Base-by-base conservation (phyloP, 2,797 vertebrate genomes). In the Ptychobarbus kaznakovi region DNA sequence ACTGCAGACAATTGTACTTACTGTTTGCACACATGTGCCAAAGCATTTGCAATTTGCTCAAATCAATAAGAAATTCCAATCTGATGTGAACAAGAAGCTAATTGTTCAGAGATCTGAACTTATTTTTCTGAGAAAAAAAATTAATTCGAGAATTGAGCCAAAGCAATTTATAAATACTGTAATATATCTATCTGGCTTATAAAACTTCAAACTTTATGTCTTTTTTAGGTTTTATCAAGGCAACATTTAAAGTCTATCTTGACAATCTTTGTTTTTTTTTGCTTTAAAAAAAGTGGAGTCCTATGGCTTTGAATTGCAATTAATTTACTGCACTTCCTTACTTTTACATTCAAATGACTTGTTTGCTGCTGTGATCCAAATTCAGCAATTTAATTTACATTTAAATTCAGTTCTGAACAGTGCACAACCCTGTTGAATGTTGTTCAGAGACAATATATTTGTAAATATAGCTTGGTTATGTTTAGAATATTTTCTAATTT, bases 391-490 rank as follows among this genome's bases (percentile, higher is more conserved):
- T 56, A 20, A 56, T 49, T 46, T 73, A 9, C 20, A 20, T 35
- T 18, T 7, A 35, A 53, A 38, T 53, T 38, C 0, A 56, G 9
- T 61, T 18, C 38, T 61, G 22, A 44, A 61, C 25, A 15, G 7
- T 40, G n/a, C 56, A 40, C 74, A 58, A 22, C 28, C n/a, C 46
- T 53, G 42, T 35, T 32, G 46, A 18, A 32, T 35, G 28, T 20
- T 5, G 3, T 38, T 56, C 3, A 61, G 4, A 42, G 38, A 56
- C 11, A 22, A 8, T 38, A 22, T 38, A 76, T 38, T 56, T 15
- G 51, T 13, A 76, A n/a, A 56, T 84, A 18, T 49, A 46, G 44
- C 77, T 53, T 44, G 69, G 51, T 25, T 77, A 28, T 66, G 13
- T 63, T 28, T 15, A 13, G 2, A 28, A 63, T 28, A 78, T 44